Conservation (phyloP, 2,113 vertebrate species). For the Lophura nycthemera region DNA sequence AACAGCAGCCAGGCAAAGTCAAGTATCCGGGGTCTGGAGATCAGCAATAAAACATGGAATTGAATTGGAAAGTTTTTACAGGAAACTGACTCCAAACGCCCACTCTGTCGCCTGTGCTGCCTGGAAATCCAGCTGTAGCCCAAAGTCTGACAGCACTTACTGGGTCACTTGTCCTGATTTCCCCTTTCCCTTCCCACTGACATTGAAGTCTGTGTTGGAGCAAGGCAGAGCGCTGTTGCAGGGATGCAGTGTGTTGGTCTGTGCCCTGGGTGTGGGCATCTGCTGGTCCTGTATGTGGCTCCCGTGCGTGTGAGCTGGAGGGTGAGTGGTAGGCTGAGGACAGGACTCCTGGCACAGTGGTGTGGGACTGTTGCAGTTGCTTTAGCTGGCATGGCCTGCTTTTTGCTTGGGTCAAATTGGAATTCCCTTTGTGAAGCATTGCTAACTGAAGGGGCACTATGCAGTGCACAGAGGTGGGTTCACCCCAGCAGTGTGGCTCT, state of each 20-base stretch:
- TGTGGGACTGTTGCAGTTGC: background rate
- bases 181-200: background rate
- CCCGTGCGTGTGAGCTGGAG: background rate
- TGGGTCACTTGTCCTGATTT: background rate
- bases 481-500: background rate
- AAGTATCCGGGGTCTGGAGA: background rate
- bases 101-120: background rate
- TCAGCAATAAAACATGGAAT: background rate
- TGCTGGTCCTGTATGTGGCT: fast-evolving
- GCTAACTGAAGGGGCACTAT: background rate
- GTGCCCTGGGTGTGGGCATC: background rate
- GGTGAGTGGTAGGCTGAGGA: background rate
- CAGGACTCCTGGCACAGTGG: background rate
- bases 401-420: background rate
- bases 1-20: background rate
- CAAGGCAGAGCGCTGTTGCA: background rate
- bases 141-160: background rate
- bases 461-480: background rate
- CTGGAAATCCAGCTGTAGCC: background rate
- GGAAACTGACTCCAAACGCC: background rate
- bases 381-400: background rate
- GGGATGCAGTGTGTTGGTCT: no score
- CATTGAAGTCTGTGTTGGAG: background rate
- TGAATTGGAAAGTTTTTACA: background rate
- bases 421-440: background rate